Conservation (phyloP, 2,888 invertebrate species). For the Lysandra coridon region DNA sequence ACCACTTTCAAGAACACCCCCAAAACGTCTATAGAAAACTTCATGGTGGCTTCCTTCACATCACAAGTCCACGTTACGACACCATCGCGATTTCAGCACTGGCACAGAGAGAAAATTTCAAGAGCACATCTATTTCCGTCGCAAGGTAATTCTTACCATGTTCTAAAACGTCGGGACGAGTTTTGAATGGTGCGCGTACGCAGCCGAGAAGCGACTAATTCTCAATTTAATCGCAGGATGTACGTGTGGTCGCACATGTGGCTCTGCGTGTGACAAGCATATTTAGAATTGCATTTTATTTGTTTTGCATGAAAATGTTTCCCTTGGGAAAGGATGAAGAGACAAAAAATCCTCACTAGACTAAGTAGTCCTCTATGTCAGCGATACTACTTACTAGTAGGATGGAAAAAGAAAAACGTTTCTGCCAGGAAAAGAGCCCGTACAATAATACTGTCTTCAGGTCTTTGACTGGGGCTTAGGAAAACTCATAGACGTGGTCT, state of each 20-base stretch:
- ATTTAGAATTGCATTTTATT: conserved; percentile 7
- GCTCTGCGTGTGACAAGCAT: neutral
- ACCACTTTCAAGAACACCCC: conserved; percentile 78
- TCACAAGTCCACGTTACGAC: conserved; percentile 55
- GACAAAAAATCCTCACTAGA: no score
- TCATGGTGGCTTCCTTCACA: conserved; percentile 70
- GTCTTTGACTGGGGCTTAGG: no score
- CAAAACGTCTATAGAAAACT: conserved; percentile 75
- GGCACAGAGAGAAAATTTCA: conserved; percentile 44
- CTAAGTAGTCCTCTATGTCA: no score
- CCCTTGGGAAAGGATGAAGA: neutral
- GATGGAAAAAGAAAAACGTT: no score
- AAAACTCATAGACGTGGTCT: no score
- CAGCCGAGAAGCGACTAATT: neutral
- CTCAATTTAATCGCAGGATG: conserved; percentile 1
- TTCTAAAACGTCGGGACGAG: conserved; percentile 36
- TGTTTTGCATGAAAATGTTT: neutral
- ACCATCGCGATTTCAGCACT: conserved; percentile 34
- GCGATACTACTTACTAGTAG: no score
- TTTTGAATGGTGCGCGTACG: conserved; percentile 52
- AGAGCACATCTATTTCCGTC: conserved; percentile 49
- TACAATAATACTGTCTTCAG: no score
- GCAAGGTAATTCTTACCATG: conserved; percentile 52
- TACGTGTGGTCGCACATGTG: neutral
- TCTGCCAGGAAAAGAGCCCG: no score